Evolutionary conservation across 2,113 vertebrate species (phyloP).

Genomic region (Nicator chloris): DNA sequence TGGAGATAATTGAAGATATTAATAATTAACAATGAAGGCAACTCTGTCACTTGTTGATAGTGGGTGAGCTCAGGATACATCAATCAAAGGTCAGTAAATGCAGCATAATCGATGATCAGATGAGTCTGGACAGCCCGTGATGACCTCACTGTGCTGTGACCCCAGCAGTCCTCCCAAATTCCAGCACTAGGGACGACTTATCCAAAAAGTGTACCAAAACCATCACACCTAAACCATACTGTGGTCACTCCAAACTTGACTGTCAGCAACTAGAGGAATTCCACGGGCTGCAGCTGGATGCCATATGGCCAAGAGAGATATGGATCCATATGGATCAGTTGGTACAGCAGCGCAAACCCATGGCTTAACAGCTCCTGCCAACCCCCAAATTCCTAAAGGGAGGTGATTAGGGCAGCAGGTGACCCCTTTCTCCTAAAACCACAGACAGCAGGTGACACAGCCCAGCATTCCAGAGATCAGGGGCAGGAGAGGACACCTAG

Average conservation of each 20-base stretch:
- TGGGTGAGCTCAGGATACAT: background rate
- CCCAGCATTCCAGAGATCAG: background rate
- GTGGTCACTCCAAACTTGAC: background rate
- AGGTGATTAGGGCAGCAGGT: background rate
- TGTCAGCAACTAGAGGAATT: background rate
- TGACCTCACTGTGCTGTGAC: background rate
- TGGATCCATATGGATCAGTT: rapidly evolving
- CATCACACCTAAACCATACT: rapidly evolving
- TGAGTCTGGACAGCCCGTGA: background rate
- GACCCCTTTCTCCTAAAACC: background rate
- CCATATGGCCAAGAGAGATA: rapidly evolving
- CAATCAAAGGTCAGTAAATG: background rate
- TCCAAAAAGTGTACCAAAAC: rapidly evolving
- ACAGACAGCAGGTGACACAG: background rate
- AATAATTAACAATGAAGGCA: background rate
- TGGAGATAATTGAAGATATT: background rate
- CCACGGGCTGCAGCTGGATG: background rate
- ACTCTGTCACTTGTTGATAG: background rate
- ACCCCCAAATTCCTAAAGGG: background rate
- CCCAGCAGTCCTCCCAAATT: rapidly evolving
- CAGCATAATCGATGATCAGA: background rate
- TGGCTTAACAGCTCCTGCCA: background rate
- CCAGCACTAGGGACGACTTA: background rate
- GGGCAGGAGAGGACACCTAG: background rate
- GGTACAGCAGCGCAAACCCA: rapidly evolving